Percentiles rank a stretch among this genome's conserved stretches.
Conservation (phyloP, 92 coral and sea anemone genomes). For the Bergia sp. region DNA sequence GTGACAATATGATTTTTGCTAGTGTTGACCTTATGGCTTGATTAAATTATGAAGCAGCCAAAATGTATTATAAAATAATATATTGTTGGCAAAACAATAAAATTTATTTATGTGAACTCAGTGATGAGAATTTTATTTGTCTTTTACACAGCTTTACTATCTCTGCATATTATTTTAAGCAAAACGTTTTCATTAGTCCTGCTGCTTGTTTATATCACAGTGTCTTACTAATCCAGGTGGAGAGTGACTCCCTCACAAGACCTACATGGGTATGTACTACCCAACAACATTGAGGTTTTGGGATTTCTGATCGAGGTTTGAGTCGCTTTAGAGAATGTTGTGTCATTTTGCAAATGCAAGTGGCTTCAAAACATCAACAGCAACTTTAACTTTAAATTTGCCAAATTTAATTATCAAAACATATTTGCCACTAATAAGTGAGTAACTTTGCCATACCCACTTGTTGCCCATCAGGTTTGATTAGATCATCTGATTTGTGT, state of each 20-base stretch:
- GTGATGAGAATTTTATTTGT: neutral
- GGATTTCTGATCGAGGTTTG: no score
- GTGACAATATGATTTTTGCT: neutral
- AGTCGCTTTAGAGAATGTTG: no score
- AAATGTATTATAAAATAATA: no score
- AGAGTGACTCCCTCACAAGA: no score
- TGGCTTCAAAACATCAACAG: no score
- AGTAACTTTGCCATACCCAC: neutral
- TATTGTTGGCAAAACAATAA: neutral
- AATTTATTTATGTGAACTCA: neutral
- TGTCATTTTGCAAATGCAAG: no score
- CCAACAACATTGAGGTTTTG: no score
- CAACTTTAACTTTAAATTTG: no score
- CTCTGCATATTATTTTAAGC: neutral
- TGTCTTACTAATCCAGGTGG: no score
- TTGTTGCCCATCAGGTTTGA: neutral
- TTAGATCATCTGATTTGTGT: no score
- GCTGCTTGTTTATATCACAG: no score
- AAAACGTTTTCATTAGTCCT: neutral
- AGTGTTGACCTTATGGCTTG: neutral
- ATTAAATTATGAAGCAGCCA: neutral
- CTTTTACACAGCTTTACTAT: neutral
- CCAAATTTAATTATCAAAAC: neutral
- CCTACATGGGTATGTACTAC: no score
- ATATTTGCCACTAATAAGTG: neutral